phyloP scores from a whole-genome alignment of 1,140 invertebrate species.

The Ceratina australensis region DNA sequence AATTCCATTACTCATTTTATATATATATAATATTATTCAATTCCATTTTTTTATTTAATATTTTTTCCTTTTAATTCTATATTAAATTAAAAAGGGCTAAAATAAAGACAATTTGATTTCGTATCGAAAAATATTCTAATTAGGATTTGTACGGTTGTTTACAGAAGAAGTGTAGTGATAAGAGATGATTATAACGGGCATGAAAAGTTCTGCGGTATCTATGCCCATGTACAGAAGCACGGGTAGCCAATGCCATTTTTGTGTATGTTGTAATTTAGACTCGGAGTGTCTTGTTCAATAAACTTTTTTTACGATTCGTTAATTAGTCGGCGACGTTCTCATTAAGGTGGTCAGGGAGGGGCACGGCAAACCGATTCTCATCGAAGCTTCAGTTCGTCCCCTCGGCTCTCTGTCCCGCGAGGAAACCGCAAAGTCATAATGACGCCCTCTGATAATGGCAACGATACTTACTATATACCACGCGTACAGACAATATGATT shows the following conservation, averaged over 20 bases:
- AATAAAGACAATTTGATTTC: too few species aligned
- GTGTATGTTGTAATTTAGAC: neutral
- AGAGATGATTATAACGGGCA: neutral
- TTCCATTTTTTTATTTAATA: too few species aligned
- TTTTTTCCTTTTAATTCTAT: too few species aligned
- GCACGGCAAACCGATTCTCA: conserved; percentile 7
- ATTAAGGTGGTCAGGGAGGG: neutral
- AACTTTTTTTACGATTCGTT: neutral
- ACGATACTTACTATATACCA: conserved; percentile 7
- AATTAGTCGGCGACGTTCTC: conserved; percentile 16
- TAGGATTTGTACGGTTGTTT: too few species aligned
- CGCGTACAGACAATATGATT: neutral
- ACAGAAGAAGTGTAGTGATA: too few species aligned
- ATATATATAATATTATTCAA: too few species aligned
- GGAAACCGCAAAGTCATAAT: neutral
- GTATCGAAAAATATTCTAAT: too few species aligned
- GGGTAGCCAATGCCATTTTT: neutral
- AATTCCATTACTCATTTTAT: too few species aligned
- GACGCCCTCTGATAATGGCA: neutral
- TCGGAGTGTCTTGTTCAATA: neutral
- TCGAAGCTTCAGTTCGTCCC: neutral
- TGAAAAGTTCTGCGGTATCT: too few species aligned
- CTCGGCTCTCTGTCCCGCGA: neutral
- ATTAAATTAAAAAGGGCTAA: too few species aligned
- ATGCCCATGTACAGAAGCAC: too few species aligned